These are phyloP conservation scores for Vulpes ferrilata DNA, from an alignment of 2,113 vertebrate genomes.

Conservation along the genomic window DNA sequence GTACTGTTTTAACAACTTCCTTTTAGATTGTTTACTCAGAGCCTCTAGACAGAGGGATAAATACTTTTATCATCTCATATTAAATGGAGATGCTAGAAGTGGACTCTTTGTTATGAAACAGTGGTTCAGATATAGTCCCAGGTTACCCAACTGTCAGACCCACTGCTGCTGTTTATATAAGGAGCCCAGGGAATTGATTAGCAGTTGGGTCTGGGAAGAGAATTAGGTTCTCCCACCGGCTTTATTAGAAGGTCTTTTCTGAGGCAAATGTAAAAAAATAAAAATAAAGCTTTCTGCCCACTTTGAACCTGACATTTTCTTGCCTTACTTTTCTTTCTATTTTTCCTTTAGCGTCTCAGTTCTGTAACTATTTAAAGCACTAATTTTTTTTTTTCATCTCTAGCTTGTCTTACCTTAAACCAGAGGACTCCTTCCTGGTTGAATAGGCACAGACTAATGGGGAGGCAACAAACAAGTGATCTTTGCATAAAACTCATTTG, in stretches of 20 bases:
- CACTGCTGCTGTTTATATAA: conserved; percentile 70
- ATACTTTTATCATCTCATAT: neutral
- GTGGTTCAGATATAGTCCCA: conserved; percentile 17
- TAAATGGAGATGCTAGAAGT: conserved; percentile 36
- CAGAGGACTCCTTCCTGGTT: conserved; percentile 11
- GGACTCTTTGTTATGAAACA: conserved; percentile 68
- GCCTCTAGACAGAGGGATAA: neutral
- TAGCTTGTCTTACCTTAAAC: conserved; percentile 4
- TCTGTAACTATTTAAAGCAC: neutral
- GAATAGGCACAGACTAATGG: neutral
- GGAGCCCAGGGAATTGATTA: conserved; percentile 81
- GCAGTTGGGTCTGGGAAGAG: conserved; percentile 74
- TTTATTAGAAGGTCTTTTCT: conserved; percentile 80
- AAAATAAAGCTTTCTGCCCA: conserved; percentile 40
- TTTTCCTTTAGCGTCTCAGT: conserved; percentile 16
- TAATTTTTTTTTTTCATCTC: conserved; percentile 5
- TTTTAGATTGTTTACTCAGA: conserved; percentile 37
- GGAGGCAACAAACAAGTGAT: neutral
- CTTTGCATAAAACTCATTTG: neutral
- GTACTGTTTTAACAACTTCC: neutral
- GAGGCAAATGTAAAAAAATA: conserved; percentile 75
- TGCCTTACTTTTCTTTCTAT: neutral
- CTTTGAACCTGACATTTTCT: conserved; percentile 39
- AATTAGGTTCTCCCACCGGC: conserved; percentile 80
- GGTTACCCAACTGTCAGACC: conserved; percentile 49